Conservation (phyloP, 2,888 invertebrate genomes). For the Lamellibrachia columna region DNA sequence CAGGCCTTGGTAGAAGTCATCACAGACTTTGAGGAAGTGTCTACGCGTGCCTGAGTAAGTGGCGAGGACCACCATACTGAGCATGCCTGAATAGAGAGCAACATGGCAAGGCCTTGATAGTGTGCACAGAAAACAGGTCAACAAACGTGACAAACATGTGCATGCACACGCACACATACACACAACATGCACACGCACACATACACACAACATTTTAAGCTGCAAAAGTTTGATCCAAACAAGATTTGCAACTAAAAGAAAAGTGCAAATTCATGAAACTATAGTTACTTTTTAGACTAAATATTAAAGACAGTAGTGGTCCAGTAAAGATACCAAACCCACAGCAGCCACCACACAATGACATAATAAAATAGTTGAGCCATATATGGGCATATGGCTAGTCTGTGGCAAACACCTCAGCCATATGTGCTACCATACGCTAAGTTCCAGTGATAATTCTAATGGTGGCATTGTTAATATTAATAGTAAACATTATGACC, state of each 20-base stretch:
- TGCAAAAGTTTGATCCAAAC: too few relatives aligned
- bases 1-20: slow-evolving; percentile 36
- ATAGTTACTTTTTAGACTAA: too few relatives aligned
- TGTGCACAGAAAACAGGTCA: not conserved
- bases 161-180: too few relatives aligned
- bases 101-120: not conserved
- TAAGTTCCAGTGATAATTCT: not conserved
- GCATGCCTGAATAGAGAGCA: slow-evolving; percentile 37
- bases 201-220: too few relatives aligned
- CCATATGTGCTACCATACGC: not conserved
- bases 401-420: not conserved
- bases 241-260: too few relatives aligned
- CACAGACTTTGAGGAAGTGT: slow-evolving; percentile 34
- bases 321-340: too few relatives aligned
- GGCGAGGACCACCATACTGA: slow-evolving; percentile 41
- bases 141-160: not conserved
- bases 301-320: too few relatives aligned
- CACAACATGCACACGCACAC: too few relatives aligned
- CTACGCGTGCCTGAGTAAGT: slow-evolving; percentile 37
- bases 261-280: too few relatives aligned
- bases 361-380: not conserved
- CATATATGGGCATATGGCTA: not conserved
- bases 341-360: not conserved
- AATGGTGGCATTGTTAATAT: not conserved
- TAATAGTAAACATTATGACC: not conserved